These are phyloP conservation scores for Plebejus argus DNA, from an alignment of 2,888 invertebrate species.

Conservation along the genomic window DNA sequence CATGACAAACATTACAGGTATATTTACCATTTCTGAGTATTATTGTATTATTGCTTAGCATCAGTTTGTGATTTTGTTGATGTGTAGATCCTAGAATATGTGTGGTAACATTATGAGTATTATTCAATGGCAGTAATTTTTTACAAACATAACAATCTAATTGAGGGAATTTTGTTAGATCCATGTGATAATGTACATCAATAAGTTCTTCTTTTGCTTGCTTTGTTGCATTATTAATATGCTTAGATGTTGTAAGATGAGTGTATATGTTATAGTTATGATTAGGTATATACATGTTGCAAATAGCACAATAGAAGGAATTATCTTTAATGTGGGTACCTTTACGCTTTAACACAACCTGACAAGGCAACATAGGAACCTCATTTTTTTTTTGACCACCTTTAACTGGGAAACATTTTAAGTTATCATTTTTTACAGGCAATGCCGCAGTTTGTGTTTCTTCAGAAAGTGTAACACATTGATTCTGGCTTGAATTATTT, in stretches of 20 bases:
- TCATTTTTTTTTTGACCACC: background rate
- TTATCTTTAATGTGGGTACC: background rate
- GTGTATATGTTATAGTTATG: background rate
- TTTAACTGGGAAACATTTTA: background rate
- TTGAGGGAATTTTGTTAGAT: background rate
- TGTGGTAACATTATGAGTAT: background rate
- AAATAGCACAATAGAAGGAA: conserved; percentile 31
- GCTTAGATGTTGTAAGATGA: background rate
- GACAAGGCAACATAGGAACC: background rate
- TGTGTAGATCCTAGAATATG: background rate
- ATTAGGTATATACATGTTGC: conserved; percentile 16
- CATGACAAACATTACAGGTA: background rate
- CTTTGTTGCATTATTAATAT: background rate
- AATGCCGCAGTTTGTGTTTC: background rate
- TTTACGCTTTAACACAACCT: background rate
- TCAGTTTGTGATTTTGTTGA: background rate
- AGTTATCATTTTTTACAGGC: background rate
- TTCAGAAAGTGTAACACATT: background rate
- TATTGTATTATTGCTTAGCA: background rate
- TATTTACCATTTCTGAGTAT: background rate
- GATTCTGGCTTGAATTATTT: background rate
- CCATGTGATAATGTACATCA: background rate
- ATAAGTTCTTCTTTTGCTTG: background rate
- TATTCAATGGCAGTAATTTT: background rate
- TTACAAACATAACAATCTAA: conserved; percentile 12